phyloP scores from a whole-genome alignment of 2,888 invertebrate species.

The Conus canariensis region DNA sequence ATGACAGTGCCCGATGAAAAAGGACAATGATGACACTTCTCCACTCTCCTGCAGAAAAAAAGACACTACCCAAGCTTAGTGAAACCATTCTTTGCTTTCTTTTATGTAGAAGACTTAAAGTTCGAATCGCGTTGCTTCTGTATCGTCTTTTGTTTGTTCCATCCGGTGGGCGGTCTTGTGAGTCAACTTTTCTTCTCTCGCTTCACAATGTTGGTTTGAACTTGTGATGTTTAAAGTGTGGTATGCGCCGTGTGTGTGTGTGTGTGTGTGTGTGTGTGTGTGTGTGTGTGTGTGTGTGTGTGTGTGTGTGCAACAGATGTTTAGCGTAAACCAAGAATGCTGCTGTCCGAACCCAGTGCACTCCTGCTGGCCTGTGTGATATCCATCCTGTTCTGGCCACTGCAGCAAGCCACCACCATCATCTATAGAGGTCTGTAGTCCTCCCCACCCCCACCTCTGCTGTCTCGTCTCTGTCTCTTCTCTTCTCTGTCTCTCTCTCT shows the following conservation, averaged over 20 bases:
- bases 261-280: slow-evolving; percentile 15
- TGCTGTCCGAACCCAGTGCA: slow-evolving; percentile 27
- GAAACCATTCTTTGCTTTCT: too few relatives aligned
- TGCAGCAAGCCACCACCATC: slow-evolving; percentile 20
- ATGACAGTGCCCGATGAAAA: too few relatives aligned
- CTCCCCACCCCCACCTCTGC: background rate
- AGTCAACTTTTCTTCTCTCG: too few relatives aligned
- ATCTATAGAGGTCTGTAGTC: slow-evolving; percentile 30
- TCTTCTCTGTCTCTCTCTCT: background rate
- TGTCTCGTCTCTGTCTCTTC: background rate
- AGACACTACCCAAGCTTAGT: too few relatives aligned
- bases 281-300: slow-evolving; percentile 7
- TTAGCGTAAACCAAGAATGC: slow-evolving; percentile 33
- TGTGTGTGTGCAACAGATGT: slow-evolving; percentile 27
- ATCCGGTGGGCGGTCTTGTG: too few relatives aligned
- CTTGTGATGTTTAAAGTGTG: too few relatives aligned
- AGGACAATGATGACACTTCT: too few relatives aligned
- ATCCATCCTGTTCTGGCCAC: slow-evolving; percentile 32
- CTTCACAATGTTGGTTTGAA: too few relatives aligned
- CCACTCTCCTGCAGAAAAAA: too few relatives aligned
- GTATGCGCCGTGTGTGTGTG: background rate
- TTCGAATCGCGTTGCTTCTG: too few relatives aligned
- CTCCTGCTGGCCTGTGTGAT: slow-evolving; percentile 39
- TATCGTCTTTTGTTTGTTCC: too few relatives aligned
- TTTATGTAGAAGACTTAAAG: too few relatives aligned